Evolutionary conservation across 2,888 invertebrate species (phyloP).

Genomic region (Eupsilia transversa): DNA sequence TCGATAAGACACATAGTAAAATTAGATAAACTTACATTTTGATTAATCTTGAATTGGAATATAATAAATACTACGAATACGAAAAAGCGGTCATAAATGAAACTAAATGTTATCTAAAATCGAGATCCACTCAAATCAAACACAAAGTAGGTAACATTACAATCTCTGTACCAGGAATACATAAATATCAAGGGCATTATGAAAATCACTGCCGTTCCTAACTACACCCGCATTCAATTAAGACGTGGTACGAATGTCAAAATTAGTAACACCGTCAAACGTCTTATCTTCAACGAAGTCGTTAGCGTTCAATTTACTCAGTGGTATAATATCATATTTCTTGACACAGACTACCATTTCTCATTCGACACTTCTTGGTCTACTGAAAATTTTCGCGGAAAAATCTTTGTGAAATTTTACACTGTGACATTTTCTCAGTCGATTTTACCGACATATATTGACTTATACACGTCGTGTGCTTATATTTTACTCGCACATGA

Average conservation of each 20-base stretch:
- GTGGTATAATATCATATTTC: slow-evolving; percentile 59
- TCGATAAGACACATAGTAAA: neutral
- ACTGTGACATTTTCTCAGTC: slow-evolving; percentile 42
- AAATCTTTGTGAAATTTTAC: slow-evolving; percentile 25
- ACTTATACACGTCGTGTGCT: slow-evolving; percentile 58
- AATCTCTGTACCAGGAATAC: slow-evolving; percentile 62
- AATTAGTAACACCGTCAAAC: slow-evolving; percentile 71
- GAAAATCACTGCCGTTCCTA: slow-evolving; percentile 72
- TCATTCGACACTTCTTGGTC: neutral
- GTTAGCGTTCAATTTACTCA: slow-evolving; percentile 69
- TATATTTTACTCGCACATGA: slow-evolving; percentile 79
- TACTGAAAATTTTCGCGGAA: slow-evolving; percentile 28
- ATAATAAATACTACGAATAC: neutral
- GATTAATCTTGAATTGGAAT: neutral
- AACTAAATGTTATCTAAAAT: slow-evolving; percentile 15
- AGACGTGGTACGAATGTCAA: slow-evolving; percentile 75
- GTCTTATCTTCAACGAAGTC: slow-evolving; percentile 69
- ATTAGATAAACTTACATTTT: neutral
- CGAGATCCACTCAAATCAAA: slow-evolving; percentile 26
- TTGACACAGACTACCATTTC: slow-evolving; percentile 50
- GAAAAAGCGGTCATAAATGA: neutral
- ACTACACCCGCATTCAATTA: slow-evolving; percentile 73
- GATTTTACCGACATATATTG: slow-evolving; percentile 38
- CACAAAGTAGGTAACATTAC: slow-evolving; percentile 45
- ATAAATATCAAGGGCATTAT: slow-evolving; percentile 62